Evolutionary conservation across 1,140 invertebrate species (phyloP).

Genomic region (Anoplophora glabripennis): DNA sequence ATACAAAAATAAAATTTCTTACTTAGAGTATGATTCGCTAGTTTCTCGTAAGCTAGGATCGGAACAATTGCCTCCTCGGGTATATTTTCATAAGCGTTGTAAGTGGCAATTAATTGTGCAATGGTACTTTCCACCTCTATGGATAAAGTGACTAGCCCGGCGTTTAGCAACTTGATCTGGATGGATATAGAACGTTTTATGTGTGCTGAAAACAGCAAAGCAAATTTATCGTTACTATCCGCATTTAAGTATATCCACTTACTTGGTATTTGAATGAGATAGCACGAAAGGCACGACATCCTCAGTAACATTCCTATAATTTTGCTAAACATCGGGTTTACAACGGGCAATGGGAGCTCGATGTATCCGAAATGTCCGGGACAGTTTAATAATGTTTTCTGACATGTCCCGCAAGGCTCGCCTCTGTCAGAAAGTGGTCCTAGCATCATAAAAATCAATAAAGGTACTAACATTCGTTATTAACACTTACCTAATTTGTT

Average conservation of each 20-base stretch:
- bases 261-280: constrained; percentile 68
- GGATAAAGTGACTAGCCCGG: constrained; percentile 71
- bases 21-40: constrained; percentile 19
- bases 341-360: constrained; percentile 82
- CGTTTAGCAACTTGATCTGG: constrained; percentile 73
- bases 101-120: constrained; percentile 36
- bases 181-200: constrained; percentile 64
- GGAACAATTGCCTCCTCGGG: constrained; percentile 25
- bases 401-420: constrained; percentile 82
- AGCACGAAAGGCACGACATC: constrained; percentile 69
- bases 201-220: constrained; percentile 50
- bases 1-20: not conserved
- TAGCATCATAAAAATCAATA: constrained; percentile 34
- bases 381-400: constrained; percentile 66
- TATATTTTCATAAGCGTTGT: constrained; percentile 40
- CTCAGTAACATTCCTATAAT: constrained; percentile 66
- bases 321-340: constrained; percentile 89
- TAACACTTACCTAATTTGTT: constrained; percentile 62
- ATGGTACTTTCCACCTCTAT: constrained; percentile 60
- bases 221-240: not conserved
- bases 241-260: constrained; percentile 19
- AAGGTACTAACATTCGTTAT: not conserved
- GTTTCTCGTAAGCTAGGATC: constrained; percentile 27
- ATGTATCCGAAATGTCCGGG: constrained; percentile 96
- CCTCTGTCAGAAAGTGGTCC: constrained; percentile 60